These are phyloP conservation scores for Trematomus bernacchii DNA, from an alignment of 2,797 vertebrate species.

Conservation along the genomic window DNA sequence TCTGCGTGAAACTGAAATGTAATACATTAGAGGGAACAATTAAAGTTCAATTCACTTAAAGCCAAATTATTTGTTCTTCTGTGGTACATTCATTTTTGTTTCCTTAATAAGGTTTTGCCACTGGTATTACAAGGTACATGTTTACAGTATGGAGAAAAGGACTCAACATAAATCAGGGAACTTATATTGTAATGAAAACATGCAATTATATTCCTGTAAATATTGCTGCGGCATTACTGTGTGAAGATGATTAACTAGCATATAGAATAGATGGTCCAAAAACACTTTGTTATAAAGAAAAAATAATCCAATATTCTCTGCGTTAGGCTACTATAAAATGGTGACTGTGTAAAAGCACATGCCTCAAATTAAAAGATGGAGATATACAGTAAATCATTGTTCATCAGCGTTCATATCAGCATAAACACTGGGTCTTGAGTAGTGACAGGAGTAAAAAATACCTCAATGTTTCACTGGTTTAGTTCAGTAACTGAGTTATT, in stretches of 20 bases:
- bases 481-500: constrained; percentile 54
- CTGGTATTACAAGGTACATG: not conserved
- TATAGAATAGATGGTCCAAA: not conserved
- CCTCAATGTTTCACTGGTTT: constrained; percentile 46
- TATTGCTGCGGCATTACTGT: not conserved
- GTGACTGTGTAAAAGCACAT: constrained; percentile 11
- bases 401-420: constrained; percentile 36
- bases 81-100: not conserved
- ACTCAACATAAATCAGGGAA: not conserved
- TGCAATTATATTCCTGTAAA: not conserved
- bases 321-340: not conserved
- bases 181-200: not conserved
- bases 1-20: not conserved
- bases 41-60: not conserved
- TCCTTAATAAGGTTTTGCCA: not conserved
- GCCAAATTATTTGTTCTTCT: not conserved
- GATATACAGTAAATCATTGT: constrained; percentile 32
- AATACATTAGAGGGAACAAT: too few relatives aligned
- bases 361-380: constrained; percentile 42
- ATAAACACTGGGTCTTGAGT: constrained; percentile 36
- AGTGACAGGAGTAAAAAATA: constrained; percentile 60
- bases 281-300: not conserved
- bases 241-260: not conserved
- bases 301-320: not conserved
- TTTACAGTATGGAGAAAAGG: not conserved